Base-by-base conservation (phyloP, 2,888 invertebrate genomes). In the Melolontha melolontha region DNA sequence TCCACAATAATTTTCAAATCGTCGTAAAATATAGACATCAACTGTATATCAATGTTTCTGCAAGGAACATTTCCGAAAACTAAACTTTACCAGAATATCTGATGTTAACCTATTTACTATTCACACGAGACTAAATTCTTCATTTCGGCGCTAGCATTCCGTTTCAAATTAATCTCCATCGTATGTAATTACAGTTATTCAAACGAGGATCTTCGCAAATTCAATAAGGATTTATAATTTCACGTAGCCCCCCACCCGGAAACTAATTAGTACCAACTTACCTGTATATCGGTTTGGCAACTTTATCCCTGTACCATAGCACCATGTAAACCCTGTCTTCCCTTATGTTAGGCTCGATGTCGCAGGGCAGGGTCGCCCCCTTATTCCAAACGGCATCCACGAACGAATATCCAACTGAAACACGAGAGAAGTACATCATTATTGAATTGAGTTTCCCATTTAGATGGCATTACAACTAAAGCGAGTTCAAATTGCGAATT, bases 321-420 rank as follows among this genome's bases (percentile, higher is more conserved):
- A 96, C 95, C 93, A 95, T 94, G 84, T 95, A 94, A 70, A 95
- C 94, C 72, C 93, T 88, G 83, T 95, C 95, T 78, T 93, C 93
- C 77, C 90, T 89, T 66, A 90, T 88, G 81, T 91, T 89, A 65
- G 95, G 94, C 77, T 92, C 92, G 82, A 95, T 93, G 87, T 95
- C 93, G 86, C 95, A 96, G 41, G 95, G 95, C 78, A 96, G 84
- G 62, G 92, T 91, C 68, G 95, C 94, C 74, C 92, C 93, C 63
- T 91, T 89, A 6, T 94, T 94, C 73, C 95, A 85, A 49, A 95
- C 94, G 10, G 95, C 95, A 78, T 92, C 94, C 74, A 95, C 94
- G 73, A 88, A 87, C 67, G 89, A 88, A 62, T 89, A 88, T 75
- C 89, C 87, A 76, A 90, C 92, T 91, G 86, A 74, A 85, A 87